phyloP scores from a whole-genome alignment of 35 echinoderm and acorn worm genomes.

The Heliocidaris erythrogramma region DNA sequence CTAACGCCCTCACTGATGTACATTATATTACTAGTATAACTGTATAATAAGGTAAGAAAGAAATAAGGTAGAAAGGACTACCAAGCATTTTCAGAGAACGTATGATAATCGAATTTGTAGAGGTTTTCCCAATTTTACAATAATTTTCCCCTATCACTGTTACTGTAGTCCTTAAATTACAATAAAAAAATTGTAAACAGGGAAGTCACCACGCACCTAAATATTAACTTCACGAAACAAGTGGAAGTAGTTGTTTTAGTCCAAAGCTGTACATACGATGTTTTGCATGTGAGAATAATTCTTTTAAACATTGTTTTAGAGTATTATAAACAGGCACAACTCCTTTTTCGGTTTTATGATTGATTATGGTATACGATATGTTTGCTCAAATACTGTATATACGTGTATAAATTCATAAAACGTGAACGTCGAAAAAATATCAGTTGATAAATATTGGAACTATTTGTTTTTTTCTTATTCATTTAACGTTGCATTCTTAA shows the following conservation, averaged over 20 bases:
- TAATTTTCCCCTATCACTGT: too few species aligned
- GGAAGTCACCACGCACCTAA: too few species aligned
- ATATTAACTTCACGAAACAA: neutral
- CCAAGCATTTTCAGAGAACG: too few species aligned
- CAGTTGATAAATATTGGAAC: neutral
- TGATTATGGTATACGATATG: neutral
- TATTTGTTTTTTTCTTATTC: neutral
- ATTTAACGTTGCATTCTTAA: neutral
- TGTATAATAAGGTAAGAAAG: too few species aligned
- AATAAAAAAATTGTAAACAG: too few species aligned
- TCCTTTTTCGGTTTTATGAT: neutral
- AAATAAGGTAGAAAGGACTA: too few species aligned
- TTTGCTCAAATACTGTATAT: slow-evolving; percentile 26
- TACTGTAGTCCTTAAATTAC: too few species aligned
- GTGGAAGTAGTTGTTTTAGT: neutral
- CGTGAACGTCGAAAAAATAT: neutral
- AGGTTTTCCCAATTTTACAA: too few species aligned
- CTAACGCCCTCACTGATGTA: too few species aligned
- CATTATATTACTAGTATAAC: too few species aligned
- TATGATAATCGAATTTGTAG: too few species aligned
- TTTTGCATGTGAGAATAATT: slow-evolving; percentile 36
- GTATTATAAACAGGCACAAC: slow-evolving; percentile 14
- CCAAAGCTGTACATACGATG: slow-evolving; percentile 43
- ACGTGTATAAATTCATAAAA: slow-evolving; percentile 38
- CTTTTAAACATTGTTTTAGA: slow-evolving; percentile 42